Percentiles rank a stretch among this genome's conserved stretches.
These are phyloP conservation scores for rabbit (Oryctolagus cuniculus) DNA, from an alignment of 2,113 vertebrate species.

Conservation along the genomic window DNA sequence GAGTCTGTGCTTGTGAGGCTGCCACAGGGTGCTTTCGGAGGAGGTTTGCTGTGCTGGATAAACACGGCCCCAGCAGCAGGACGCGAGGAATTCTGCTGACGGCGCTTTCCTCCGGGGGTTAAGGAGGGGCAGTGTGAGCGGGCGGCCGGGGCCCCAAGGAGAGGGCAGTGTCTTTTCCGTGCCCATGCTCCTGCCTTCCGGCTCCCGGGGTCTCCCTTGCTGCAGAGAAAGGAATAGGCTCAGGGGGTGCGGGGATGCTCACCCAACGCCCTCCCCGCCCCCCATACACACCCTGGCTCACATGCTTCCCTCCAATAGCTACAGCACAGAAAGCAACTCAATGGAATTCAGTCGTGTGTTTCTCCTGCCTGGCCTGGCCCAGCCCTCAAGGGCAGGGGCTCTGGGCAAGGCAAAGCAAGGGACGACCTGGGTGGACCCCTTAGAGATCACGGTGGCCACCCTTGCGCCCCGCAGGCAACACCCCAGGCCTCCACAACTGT, in stretches of 20 bases:
- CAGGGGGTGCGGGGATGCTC: background rate
- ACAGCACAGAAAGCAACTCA: background rate
- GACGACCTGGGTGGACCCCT: background rate
- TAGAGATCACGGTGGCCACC: background rate
- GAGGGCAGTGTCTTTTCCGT: slow-evolving; percentile 30
- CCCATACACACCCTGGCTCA: too few species aligned
- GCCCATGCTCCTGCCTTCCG: background rate
- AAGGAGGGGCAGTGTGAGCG: slow-evolving; percentile 63
- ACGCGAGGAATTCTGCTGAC: slow-evolving; percentile 80
- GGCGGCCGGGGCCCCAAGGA: slow-evolving; percentile 42
- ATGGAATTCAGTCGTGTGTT: slow-evolving; percentile 44
- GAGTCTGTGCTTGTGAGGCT: slow-evolving; percentile 40
- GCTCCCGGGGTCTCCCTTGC: background rate
- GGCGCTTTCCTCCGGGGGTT: slow-evolving; percentile 68
- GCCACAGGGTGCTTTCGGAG: slow-evolving; percentile 33
- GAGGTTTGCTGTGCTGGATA: slow-evolving; percentile 69
- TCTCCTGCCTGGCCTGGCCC: slow-evolving; percentile 37
- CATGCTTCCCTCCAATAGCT: background rate
- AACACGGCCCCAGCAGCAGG: slow-evolving; percentile 80
- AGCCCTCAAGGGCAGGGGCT: background rate
- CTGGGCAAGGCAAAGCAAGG: background rate
- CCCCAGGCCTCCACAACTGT: background rate
- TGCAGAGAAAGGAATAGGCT: background rate
- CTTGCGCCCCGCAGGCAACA: background rate
- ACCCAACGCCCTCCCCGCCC: too few species aligned